These are phyloP conservation scores for Xestia c-nigrum DNA, from an alignment of 2,888 invertebrate species.

Conservation along the genomic window DNA sequence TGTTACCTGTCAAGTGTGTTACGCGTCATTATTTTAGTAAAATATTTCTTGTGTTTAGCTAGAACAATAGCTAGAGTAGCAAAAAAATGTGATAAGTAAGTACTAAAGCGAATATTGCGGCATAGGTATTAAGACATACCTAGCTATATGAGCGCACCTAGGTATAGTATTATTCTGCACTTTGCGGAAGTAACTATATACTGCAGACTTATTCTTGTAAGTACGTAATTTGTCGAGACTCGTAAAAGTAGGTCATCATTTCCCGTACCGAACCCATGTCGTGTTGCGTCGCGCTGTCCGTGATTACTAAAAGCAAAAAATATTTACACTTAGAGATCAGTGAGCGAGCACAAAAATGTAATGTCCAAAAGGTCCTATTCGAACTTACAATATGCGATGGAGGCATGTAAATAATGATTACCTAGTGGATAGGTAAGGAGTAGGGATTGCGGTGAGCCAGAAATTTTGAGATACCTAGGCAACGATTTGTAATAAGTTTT, in stretches of 20 bases:
- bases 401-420: slow-evolving; percentile 9
- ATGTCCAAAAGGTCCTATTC: not conserved
- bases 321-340: too few relatives aligned
- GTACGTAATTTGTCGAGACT: slow-evolving; percentile 16
- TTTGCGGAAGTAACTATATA: not conserved
- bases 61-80: too few relatives aligned
- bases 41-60: not conserved
- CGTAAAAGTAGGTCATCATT: not conserved
- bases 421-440: not conserved
- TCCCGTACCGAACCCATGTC: not conserved
- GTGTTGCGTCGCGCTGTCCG: not conserved
- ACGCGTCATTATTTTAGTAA: slow-evolving; percentile 2
- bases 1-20: slow-evolving; percentile 44
- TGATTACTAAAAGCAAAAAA: not conserved
- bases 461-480: not conserved
- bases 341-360: slow-evolving; percentile 33
- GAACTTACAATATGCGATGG: not conserved
- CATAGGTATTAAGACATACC: too few relatives aligned
- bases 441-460: not conserved
- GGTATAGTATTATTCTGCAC: too few relatives aligned
- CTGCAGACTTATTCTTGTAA: not conserved
- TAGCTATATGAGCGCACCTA: too few relatives aligned
- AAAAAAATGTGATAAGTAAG: slow-evolving; percentile 5
- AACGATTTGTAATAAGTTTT: not conserved
- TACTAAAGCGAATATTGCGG: slow-evolving; percentile 30